Percentiles rank a stretch among this genome's conserved stretches.
These are phyloP conservation scores for Orestias chungarensis DNA, from an alignment of 2,797 vertebrate species.

Conservation along the genomic window DNA sequence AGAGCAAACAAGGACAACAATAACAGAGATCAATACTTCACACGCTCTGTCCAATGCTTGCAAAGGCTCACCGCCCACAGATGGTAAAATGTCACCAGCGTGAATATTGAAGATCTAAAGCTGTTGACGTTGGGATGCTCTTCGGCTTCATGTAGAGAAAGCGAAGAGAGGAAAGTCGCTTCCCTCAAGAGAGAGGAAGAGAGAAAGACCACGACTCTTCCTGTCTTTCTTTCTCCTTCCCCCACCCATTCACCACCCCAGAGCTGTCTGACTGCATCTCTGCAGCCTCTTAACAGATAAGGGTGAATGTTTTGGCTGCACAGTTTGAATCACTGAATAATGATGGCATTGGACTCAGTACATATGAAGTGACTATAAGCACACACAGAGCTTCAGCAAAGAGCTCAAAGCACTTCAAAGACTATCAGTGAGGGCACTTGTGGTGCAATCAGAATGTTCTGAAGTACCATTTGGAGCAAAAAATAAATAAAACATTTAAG, in stretches of 20 bases:
- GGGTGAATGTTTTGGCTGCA: slow-evolving; percentile 73
- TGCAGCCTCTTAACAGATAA: slow-evolving; percentile 72
- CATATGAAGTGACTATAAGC: slow-evolving; percentile 67
- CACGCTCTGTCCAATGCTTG: slow-evolving; percentile 59
- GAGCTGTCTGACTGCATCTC: slow-evolving; percentile 64
- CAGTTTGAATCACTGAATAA: slow-evolving; percentile 75
- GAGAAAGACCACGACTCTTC: slow-evolving; percentile 25
- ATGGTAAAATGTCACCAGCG: slow-evolving; percentile 73
- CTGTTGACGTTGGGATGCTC: slow-evolving; percentile 67
- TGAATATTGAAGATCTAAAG: slow-evolving; percentile 73
- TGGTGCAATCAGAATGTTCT: slow-evolving; percentile 63
- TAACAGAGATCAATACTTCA: slow-evolving; percentile 70
- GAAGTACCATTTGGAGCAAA: slow-evolving; percentile 61
- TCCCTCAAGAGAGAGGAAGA: slow-evolving; percentile 47
- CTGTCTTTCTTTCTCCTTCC: slow-evolving; percentile 18
- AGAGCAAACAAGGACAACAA: slow-evolving; percentile 70
- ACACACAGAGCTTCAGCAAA: slow-evolving; percentile 55
- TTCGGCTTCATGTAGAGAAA: slow-evolving; percentile 58
- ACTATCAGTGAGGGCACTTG: slow-evolving; percentile 55
- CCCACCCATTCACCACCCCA: slow-evolving; percentile 61
- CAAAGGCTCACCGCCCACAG: slow-evolving; percentile 68
- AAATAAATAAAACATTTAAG: slow-evolving; percentile 40
- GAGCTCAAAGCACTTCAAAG: slow-evolving; percentile 64
- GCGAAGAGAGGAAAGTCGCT: slow-evolving; percentile 61
- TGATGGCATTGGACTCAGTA: slow-evolving; percentile 64